Conservation (phyloP, 1,140 invertebrate genomes). For the Micrasema longulum region DNA sequence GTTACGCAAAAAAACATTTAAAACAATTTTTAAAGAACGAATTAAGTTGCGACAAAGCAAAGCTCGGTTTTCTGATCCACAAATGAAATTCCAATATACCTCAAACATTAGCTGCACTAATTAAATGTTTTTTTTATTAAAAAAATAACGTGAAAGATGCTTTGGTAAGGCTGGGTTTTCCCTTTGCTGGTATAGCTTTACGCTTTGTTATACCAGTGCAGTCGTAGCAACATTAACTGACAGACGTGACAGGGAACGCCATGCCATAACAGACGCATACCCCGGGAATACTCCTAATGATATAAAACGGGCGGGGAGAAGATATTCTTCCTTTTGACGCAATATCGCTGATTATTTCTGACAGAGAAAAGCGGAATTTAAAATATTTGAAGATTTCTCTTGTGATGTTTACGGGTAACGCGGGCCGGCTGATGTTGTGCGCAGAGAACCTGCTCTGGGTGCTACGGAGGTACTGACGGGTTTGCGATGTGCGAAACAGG, state of each 20-base stretch:
- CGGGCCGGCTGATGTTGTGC: constrained; percentile 23
- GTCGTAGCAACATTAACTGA: not conserved
- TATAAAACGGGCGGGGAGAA: constrained; percentile 31
- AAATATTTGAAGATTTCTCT: constrained; percentile 46
- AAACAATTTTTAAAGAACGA: too few species aligned
- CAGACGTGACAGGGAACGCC: constrained; percentile 20
- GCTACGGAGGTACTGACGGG: too few species aligned
- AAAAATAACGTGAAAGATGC: not conserved
- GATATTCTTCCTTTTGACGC: constrained; percentile 42
- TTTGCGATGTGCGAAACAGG: too few species aligned
- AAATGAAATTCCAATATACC: too few species aligned
- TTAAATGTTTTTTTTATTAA: too few species aligned
- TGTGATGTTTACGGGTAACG: constrained; percentile 38
- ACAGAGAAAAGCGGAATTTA: constrained; percentile 46
- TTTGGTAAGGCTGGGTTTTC: not conserved
- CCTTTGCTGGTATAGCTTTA: too few species aligned
- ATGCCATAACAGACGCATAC: constrained; percentile 1
- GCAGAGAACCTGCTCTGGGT: too few species aligned
- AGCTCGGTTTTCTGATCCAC: too few species aligned
- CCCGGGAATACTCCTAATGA: constrained; percentile 36
- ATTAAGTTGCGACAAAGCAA: too few species aligned
- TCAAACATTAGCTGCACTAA: too few species aligned
- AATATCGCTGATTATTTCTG: constrained; percentile 52
- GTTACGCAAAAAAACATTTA: too few species aligned
- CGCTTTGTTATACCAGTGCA: constrained; percentile 5